Percentiles rank a stretch among this genome's conserved stretches.
Conservation (phyloP, 2,888 invertebrate genomes). For the Peribatodes rhomboidaria region DNA sequence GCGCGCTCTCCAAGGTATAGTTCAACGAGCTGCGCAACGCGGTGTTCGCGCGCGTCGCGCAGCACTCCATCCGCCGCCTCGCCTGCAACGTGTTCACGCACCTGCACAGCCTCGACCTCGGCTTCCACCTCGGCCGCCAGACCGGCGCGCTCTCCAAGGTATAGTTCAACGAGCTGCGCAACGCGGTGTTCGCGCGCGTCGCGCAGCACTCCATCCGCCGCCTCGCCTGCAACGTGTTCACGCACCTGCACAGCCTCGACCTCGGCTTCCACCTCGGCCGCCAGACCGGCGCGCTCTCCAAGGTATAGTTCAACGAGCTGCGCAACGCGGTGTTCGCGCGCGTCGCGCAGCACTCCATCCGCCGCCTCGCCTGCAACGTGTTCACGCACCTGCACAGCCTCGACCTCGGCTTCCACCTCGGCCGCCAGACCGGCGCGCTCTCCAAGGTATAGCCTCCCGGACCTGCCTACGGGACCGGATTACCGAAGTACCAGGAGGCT, state of each 20-base stretch:
- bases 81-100: conserved; percentile 98
- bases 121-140: conserved; percentile 97
- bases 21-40: conserved; percentile 99
- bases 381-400: conserved; percentile 98
- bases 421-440: conserved; percentile 97
- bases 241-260: conserved; percentile 97
- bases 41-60: conserved; percentile 98
- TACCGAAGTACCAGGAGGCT: no score
- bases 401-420: conserved; percentile 97
- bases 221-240: conserved; percentile 97
- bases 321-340: conserved; percentile 99
- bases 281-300: conserved; percentile 98
- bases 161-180: conserved; percentile 97
- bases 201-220: conserved; percentile 98
- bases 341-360: conserved; percentile 98
- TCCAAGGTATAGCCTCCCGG: conserved; percentile 90
- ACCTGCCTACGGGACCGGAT: no score
- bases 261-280: conserved; percentile 96
- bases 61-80: conserved; percentile 97
- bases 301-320: conserved; percentile 98
- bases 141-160: conserved; percentile 98
- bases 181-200: conserved; percentile 99
- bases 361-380: conserved; percentile 97
- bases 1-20: conserved; percentile 96
- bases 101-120: conserved; percentile 96